phyloP scores from a whole-genome alignment of 2,797 vertebrate genomes.

The Paguma larvata region DNA sequence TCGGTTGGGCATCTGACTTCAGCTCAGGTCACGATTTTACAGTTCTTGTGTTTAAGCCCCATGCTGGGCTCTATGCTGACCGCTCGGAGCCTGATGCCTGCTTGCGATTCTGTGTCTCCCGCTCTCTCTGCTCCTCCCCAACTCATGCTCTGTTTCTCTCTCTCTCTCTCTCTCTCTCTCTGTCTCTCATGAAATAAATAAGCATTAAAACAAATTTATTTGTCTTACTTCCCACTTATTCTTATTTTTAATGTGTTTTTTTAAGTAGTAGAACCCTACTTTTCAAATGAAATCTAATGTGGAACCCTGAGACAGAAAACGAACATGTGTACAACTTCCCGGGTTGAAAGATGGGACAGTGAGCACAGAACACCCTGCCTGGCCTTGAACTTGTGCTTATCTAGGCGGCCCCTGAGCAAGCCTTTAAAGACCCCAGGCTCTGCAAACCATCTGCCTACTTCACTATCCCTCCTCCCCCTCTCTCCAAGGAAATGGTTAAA shows the following conservation, averaged over 20 bases:
- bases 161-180: too few species aligned
- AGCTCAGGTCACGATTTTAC: too few species aligned
- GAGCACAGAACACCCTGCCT: not conserved
- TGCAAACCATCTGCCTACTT: not conserved
- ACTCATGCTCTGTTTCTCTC: too few species aligned
- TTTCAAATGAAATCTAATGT: not conserved
- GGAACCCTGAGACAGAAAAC: not conserved
- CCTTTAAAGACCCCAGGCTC: not conserved
- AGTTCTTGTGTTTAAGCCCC: too few species aligned
- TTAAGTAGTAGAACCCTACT: not conserved
- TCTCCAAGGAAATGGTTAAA: not conserved
- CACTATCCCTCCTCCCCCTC: not conserved
- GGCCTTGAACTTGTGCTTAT: not conserved
- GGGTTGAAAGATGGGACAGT: not conserved
- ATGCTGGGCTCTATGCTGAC: too few species aligned
- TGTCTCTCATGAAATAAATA: too few species aligned
- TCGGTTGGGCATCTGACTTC: too few species aligned
- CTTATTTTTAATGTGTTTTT: not conserved
- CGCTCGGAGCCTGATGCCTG: too few species aligned
- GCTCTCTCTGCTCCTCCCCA: too few species aligned
- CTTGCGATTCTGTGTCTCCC: too few species aligned
- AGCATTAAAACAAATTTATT: not conserved
- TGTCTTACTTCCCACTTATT: not conserved
- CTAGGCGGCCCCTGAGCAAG: too few species aligned
- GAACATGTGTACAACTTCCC: not conserved